Evolutionary conservation across 2,113 vertebrate genomes (phyloP).

Genomic region (Antigone vipio): DNA sequence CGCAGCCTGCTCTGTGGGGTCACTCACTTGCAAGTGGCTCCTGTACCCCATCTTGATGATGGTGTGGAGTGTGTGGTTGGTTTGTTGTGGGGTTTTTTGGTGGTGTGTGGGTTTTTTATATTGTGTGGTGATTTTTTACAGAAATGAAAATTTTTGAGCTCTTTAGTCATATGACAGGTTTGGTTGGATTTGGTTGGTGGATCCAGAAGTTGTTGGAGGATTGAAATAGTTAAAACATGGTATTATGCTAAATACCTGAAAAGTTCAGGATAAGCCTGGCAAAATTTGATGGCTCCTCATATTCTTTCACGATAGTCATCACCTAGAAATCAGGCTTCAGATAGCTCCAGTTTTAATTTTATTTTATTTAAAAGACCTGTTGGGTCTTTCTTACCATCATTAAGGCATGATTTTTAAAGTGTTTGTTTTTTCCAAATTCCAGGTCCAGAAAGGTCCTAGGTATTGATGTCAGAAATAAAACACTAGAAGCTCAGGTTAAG

Average conservation of each 20-base stretch:
- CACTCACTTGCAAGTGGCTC: background rate
- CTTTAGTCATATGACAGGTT: background rate
- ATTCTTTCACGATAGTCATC: background rate
- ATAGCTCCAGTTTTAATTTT: background rate
- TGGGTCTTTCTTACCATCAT: background rate
- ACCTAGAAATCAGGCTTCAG: background rate
- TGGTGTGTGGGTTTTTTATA: too few relatives aligned
- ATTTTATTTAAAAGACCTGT: background rate
- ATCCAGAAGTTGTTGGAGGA: background rate
- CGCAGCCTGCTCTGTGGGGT: background rate
- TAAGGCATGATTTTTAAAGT: background rate
- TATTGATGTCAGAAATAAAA: background rate
- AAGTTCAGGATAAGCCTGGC: background rate
- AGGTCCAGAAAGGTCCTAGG: background rate
- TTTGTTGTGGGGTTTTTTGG: background rate
- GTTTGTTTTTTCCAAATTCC: background rate
- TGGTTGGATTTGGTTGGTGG: background rate
- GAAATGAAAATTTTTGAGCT: background rate
- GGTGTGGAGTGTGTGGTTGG: background rate
- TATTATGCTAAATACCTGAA: background rate
- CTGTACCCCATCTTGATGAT: background rate
- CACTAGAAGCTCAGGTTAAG: background rate
- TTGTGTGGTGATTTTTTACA: too few relatives aligned
- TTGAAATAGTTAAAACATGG: background rate
- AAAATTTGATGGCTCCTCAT: background rate